Base-by-base conservation (phyloP, 2,113 vertebrate genomes). In the Felis catus region DNA sequence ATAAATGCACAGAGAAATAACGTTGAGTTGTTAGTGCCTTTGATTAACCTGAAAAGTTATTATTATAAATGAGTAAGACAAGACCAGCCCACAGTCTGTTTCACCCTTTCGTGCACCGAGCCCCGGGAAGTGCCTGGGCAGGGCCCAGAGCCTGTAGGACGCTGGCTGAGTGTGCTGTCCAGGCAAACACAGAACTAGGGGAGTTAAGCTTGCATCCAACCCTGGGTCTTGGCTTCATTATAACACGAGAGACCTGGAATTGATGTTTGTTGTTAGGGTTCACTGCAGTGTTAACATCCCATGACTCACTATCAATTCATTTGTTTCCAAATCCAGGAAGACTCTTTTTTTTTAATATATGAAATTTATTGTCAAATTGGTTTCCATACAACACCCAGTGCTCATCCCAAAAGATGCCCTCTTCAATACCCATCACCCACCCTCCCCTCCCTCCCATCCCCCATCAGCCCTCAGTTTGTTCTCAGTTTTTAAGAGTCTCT, bases 151-250 rank as follows among this genome's bases (percentile, higher is more conserved):
- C 6, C 36, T 63, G 2, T 8, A 16, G 12, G 81, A 48, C 48
- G 4, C 39, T 1, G 18, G 19, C 25, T n/a, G 66, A 36, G 13
- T 1, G 0, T 1, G 58, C 18, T 10, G 25, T 25, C 2, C 2
- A 6, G 18, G 25, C 21, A 11, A 33, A 18, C 5, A 4, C 7
- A 0, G 2, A 7, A 1, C 15, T 33, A 16, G 0, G 1, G 4
- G 7, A 18, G n/a, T 31, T 4, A 1, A 7, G 23, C 21, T 8
- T 58, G 31, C 10, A 3, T 9, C 5, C 2, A 3, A 45, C 9
- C 19, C 27, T 1, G 48, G 39, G 13, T 18, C 45, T 76, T 51
- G 0, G 14, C 71, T 31, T 65, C 61, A 7, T 10, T 51, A 19
- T 4, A 23, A 39, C 23, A 58, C 0, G 0, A n/a, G 61, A 66